phyloP scores from a whole-genome alignment of 2,888 invertebrate species.

The Syritta pipiens region DNA sequence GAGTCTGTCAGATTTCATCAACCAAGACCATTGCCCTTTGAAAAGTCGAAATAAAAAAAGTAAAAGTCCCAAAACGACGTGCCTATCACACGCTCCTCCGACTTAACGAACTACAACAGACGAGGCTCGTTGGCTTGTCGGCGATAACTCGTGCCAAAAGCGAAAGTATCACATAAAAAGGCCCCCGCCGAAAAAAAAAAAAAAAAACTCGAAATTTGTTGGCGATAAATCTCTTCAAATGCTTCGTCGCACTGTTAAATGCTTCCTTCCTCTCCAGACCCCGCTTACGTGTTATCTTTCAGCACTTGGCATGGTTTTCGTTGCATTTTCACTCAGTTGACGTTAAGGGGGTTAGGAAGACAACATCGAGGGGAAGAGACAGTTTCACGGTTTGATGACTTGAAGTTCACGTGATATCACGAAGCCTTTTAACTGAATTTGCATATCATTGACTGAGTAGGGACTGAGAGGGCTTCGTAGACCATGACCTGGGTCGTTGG shows the following conservation, averaged over 20 bases:
- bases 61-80: no score
- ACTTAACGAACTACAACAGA: background rate
- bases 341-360: background rate
- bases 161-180: background rate
- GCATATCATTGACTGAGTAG: no score
- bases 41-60: no score
- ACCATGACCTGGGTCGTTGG: no score
- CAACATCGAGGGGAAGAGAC: no score
- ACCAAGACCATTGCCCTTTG: no score
- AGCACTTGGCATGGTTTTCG: background rate
- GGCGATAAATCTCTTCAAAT: slow-evolving; percentile 25
- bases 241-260: slow-evolving; percentile 38
- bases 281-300: background rate
- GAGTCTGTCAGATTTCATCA: no score
- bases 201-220: no score
- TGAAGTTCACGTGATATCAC: no score
- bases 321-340: background rate
- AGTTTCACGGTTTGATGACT: background rate
- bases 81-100: no score
- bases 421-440: no score
- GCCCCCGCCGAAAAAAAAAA: slow-evolving; percentile 46
- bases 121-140: background rate
- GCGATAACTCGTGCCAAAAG: background rate
- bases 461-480: no score
- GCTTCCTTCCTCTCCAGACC: background rate